A percentile compares a stretch with the other conserved stretches of the same genome.
Evolutionary conservation across 2,888 invertebrate genomes (phyloP).

Genomic region (Stenoptilia bipunctidactyla): DNA sequence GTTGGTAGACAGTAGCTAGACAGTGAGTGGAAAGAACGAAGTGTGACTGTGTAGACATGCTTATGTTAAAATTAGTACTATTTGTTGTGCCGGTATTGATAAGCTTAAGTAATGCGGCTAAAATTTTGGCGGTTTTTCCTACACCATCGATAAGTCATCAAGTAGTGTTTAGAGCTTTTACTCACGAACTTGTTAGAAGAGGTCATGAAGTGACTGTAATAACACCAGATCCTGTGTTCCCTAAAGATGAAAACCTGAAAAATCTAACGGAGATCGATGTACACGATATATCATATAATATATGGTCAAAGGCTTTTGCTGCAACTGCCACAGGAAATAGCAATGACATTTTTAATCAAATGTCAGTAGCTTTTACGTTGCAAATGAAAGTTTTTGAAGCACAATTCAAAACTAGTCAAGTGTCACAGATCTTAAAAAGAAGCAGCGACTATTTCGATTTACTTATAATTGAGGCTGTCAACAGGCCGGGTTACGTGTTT

Average conservation of each 20-base stretch:
- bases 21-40: no score
- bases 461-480: slow-evolving; percentile 23
- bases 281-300: slow-evolving; percentile 27
- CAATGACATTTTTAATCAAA: slow-evolving; percentile 10
- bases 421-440: slow-evolving; percentile 19
- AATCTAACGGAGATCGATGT: slow-evolving; percentile 51
- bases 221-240: slow-evolving; percentile 42
- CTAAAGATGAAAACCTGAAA: slow-evolving; percentile 22
- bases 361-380: slow-evolving; percentile 1
- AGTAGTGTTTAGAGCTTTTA: slow-evolving; percentile 39
- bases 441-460: slow-evolving; percentile 25
- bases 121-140: slow-evolving; percentile 31
- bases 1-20: no score
- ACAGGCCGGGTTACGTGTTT: slow-evolving; percentile 16
- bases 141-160: slow-evolving; percentile 56
- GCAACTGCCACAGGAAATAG: slow-evolving; percentile 11
- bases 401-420: slow-evolving; percentile 18
- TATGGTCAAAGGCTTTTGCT: slow-evolving; percentile 16
- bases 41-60: no score
- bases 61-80: no score
- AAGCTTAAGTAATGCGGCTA: slow-evolving; percentile 15
- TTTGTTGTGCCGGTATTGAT: no score
- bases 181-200: slow-evolving; percentile 37
- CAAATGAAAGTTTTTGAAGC: slow-evolving; percentile 13
- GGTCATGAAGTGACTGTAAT: slow-evolving; percentile 53